A percentile compares a stretch with the other conserved stretches of the same genome.
These are phyloP conservation scores for Argyrosomus japonicus DNA, from an alignment of 2,113 vertebrate genomes.

Conservation along the genomic window DNA sequence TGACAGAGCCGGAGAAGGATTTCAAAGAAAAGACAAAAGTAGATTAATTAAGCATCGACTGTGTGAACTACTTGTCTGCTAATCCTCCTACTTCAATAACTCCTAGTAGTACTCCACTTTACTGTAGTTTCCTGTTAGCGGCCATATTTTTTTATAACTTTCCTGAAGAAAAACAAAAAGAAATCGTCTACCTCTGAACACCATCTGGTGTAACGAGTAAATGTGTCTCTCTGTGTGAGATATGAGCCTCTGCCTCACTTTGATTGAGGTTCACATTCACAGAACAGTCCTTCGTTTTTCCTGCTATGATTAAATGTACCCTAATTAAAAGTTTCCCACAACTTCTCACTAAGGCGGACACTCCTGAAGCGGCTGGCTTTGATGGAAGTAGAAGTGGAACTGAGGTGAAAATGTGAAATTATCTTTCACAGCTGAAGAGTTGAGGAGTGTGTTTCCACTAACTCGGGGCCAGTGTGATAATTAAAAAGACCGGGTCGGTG, in stretches of 20 bases:
- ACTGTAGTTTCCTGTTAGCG: not conserved
- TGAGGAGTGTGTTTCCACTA: not conserved
- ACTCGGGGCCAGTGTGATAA: not conserved
- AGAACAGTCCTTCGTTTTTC: not conserved
- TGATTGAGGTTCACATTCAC: not conserved
- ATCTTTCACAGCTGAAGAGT: not conserved
- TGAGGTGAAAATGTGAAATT: not conserved
- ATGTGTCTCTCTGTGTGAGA: not conserved
- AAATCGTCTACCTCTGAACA: not conserved
- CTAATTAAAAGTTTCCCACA: conserved; percentile 1
- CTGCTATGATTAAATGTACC: not conserved
- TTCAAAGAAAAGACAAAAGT: not conserved
- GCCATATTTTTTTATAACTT: not conserved
- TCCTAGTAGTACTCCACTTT: too few species aligned
- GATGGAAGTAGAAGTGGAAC: not conserved
- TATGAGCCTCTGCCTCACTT: not conserved
- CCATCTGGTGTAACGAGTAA: not conserved
- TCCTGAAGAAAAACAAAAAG: not conserved
- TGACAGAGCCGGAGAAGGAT: not conserved
- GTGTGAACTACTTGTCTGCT: not conserved
- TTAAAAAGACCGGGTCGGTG: not conserved
- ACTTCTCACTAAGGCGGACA: not conserved
- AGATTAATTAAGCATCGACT: not conserved
- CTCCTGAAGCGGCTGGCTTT: not conserved
- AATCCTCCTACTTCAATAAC: not conserved